phyloP scores from a whole-genome alignment of 2,888 invertebrate species.

The Xestoiulus laeticollis region DNA sequence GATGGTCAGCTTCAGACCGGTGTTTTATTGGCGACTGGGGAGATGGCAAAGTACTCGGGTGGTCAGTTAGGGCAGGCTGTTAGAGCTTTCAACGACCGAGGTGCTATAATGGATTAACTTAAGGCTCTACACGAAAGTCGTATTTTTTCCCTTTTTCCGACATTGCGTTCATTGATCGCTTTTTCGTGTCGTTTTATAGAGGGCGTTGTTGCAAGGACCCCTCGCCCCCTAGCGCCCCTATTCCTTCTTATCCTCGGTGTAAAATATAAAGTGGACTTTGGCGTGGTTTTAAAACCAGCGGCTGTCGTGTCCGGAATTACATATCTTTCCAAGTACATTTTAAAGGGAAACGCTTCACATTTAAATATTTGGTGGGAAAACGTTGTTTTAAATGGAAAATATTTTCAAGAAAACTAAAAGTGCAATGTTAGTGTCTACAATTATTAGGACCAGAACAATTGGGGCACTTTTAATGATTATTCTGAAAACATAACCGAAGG shows the following conservation, averaged over 20 bases:
- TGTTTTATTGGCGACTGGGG: constrained; percentile 48
- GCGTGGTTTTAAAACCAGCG: constrained; percentile 7
- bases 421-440: background rate
- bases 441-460: no score
- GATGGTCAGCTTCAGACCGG: constrained; percentile 1
- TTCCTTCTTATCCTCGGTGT: background rate
- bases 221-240: background rate
- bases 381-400: background rate
- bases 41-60: constrained; percentile 45
- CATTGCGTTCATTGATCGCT: constrained; percentile 40
- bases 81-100: constrained; percentile 48
- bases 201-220: background rate
- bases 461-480: no score
- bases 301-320: constrained; percentile 25
- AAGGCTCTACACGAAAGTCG: constrained; percentile 34
- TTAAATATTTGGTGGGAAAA: background rate
- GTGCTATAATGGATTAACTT: constrained; percentile 46
- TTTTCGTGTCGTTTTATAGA: background rate
- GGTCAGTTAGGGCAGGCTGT: constrained; percentile 43
- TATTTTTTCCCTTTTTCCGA: constrained; percentile 29
- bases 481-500: no score
- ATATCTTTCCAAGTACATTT: background rate
- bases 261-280: constrained; percentile 34
- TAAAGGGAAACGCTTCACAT: background rate
- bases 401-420: background rate